These are phyloP conservation scores for Eupithecia subfuscata DNA, from an alignment of 2,888 invertebrate genomes.

Conservation along the genomic window DNA sequence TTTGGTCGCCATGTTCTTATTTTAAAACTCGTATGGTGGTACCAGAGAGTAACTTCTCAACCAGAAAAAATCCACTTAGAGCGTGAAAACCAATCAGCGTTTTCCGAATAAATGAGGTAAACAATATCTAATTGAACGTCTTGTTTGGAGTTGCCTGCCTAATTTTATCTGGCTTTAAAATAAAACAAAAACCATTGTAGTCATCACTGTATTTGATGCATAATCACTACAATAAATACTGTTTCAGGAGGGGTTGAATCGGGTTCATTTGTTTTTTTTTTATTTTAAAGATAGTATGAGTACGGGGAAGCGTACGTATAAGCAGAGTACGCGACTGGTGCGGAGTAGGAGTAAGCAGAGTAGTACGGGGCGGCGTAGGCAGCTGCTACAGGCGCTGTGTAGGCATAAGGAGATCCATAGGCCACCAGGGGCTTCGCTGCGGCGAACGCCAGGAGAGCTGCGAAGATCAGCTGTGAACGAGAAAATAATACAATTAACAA, in stretches of 20 bases:
- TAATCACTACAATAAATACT: neutral
- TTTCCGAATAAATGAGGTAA: no score
- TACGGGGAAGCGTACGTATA: conserved; percentile 4
- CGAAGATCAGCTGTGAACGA: conserved; percentile 76
- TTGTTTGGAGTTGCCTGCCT: no score
- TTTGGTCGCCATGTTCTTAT: no score
- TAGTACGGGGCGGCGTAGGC: conserved; percentile 59
- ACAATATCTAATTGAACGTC: no score
- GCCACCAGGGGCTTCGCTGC: conserved; percentile 56
- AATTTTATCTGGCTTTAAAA: neutral
- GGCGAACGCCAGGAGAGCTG: conserved; percentile 79
- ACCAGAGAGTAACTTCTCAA: no score
- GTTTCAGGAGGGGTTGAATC: neutral
- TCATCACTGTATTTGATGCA: neutral
- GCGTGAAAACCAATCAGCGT: no score
- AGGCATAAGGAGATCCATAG: conserved; percentile 60
- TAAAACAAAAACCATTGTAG: neutral
- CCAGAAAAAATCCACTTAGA: no score
- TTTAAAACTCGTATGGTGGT: no score
- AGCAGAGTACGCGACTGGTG: neutral
- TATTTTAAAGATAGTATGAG: neutral
- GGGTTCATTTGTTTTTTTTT: neutral
- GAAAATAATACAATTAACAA: neutral
- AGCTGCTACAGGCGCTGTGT: conserved; percentile 60
- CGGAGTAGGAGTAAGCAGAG: conserved; percentile 61